phyloP scores from a whole-genome alignment of 1,140 invertebrate genomes.

The Drosophila tsacasi region DNA sequence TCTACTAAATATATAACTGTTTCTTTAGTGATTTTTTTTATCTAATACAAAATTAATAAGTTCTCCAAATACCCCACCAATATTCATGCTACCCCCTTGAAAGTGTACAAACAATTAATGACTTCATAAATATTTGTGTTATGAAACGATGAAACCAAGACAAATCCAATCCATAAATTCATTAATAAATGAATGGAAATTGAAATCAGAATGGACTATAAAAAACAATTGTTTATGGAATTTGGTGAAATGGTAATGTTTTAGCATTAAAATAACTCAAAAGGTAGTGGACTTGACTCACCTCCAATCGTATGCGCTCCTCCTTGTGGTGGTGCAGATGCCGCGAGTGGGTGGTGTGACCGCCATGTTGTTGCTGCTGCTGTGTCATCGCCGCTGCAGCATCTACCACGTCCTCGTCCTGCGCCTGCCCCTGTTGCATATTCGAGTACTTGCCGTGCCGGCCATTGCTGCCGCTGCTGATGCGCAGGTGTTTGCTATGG shows the following conservation, averaged over 20 bases:
- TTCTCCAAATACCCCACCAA: accelerated
- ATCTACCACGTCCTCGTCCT: slow-evolving; percentile 69
- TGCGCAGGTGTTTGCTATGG: slow-evolving; percentile 74
- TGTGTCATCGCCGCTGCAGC: slow-evolving; percentile 57
- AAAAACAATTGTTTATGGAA: slow-evolving; percentile 41
- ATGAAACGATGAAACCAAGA: slow-evolving; percentile 36
- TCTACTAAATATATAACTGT: not conserved
- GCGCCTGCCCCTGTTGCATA: slow-evolving; percentile 51
- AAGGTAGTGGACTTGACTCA: slow-evolving; percentile 42
- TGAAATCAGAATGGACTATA: slow-evolving; percentile 38
- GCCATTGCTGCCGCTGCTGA: slow-evolving; percentile 64
- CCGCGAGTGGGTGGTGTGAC: slow-evolving; percentile 53
- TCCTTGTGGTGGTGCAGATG: slow-evolving; percentile 78
- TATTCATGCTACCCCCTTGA: not conserved
- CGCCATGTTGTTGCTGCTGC: slow-evolving; percentile 32
- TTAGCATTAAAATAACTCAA: slow-evolving; percentile 8
- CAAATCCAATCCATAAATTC: slow-evolving; percentile 50
- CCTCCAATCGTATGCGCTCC: slow-evolving; percentile 82
- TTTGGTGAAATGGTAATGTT: slow-evolving; percentile 9
- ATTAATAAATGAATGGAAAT: slow-evolving; percentile 47
- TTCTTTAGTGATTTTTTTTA: not conserved
- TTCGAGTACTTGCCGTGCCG: slow-evolving; percentile 73
- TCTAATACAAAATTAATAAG: not conserved
- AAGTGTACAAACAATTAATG: slow-evolving; percentile 34
- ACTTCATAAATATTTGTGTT: slow-evolving; percentile 41